These are phyloP conservation scores for Pempheris klunzingeri DNA, from an alignment of 2,797 vertebrate genomes.

Conservation along the genomic window DNA sequence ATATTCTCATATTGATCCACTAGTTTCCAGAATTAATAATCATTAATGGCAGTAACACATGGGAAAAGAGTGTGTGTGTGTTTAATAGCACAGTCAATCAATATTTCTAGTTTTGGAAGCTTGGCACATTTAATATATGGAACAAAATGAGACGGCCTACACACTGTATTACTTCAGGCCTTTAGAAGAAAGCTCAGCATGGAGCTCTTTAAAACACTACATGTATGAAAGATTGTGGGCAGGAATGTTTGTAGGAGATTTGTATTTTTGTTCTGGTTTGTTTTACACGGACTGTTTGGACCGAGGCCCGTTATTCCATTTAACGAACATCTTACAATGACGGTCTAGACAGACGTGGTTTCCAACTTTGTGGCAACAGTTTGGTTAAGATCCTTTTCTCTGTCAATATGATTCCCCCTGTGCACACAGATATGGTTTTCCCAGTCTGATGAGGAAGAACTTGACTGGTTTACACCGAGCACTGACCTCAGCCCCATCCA, in stretches of 20 bases:
- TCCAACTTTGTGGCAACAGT: background rate
- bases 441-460: no score
- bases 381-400: background rate
- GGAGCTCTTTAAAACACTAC: background rate
- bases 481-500: background rate
- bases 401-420: no score
- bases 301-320: background rate
- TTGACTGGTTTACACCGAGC: background rate
- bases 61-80: background rate
- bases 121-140: background rate
- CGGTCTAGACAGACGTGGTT: background rate
- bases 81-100: background rate
- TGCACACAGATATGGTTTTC: background rate
- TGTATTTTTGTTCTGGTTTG: background rate
- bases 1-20: background rate
- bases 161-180: background rate
- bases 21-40: constrained; percentile 9
- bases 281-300: background rate
- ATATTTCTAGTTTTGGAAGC: background rate
- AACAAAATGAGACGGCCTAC: background rate
- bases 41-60: background rate
- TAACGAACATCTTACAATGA: background rate
- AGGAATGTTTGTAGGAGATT: background rate
- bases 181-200: background rate
- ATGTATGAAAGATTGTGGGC: background rate